These are phyloP conservation scores for Sinotaia quadrata DNA, from an alignment of 2,888 invertebrate species.

Conservation along the genomic window DNA sequence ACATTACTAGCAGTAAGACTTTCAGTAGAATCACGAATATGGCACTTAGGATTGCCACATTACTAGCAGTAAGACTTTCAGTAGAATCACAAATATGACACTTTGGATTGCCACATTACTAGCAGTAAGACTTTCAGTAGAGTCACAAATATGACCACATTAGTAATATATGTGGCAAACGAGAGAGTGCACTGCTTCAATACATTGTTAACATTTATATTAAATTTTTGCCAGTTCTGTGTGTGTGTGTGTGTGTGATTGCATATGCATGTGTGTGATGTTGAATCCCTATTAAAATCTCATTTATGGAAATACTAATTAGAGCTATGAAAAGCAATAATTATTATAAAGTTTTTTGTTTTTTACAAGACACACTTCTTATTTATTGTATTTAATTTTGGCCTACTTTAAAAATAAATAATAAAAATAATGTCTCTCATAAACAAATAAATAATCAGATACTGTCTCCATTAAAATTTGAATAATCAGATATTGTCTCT, in stretches of 20 bases:
- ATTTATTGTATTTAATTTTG: too few relatives aligned
- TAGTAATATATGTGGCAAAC: too few relatives aligned
- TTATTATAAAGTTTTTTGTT: too few relatives aligned
- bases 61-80: not conserved
- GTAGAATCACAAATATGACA: not conserved
- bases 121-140: not conserved
- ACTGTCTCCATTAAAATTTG: too few relatives aligned
- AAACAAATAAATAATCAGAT: too few relatives aligned
- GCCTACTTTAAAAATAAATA: too few relatives aligned
- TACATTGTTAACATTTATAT: not conserved
- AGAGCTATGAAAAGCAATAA: not conserved
- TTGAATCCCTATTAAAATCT: not conserved
- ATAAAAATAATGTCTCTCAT: too few relatives aligned
- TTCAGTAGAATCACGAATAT: not conserved
- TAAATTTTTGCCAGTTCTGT: not conserved
- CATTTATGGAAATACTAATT: not conserved
- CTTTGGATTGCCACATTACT: constrained; percentile 36
- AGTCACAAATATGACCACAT: not conserved
- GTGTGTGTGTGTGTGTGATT: constrained; percentile 7
- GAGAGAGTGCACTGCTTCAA: too few relatives aligned
- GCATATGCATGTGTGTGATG: constrained; percentile 1
- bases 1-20: not conserved
- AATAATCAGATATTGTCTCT: too few relatives aligned
- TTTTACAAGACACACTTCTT: too few relatives aligned
- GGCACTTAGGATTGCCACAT: constrained; percentile 36